A percentile compares a stretch with the other conserved stretches of the same genome.
These are phyloP conservation scores for Euplagia quadripunctaria DNA, from an alignment of 2,888 invertebrate species.

Conservation along the genomic window DNA sequence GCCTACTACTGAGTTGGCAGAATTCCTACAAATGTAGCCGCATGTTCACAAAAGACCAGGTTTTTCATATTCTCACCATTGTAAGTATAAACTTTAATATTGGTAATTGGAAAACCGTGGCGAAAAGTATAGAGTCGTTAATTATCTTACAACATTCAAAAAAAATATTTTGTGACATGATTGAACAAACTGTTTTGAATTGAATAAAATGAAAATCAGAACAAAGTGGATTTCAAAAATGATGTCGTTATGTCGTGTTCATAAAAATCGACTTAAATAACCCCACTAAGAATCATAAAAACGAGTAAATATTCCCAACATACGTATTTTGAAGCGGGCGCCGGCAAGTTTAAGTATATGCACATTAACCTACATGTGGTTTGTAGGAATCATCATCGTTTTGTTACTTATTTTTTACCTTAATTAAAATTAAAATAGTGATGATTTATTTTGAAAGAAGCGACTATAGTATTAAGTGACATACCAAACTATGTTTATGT, in stretches of 20 bases:
- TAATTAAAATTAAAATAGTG: too few species aligned
- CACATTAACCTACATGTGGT: neutral
- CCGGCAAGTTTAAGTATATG: neutral
- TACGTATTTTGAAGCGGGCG: neutral
- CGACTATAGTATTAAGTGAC: too few species aligned
- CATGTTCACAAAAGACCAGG: neutral
- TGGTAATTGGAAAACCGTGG: neutral
- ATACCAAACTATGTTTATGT: too few species aligned
- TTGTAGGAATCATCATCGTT: neutral
- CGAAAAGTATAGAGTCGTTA: neutral
- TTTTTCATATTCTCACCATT: neutral
- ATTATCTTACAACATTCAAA: neutral
- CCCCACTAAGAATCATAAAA: neutral
- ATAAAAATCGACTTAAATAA: neutral
- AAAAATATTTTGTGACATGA: neutral
- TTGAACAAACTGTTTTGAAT: neutral
- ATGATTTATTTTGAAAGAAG: too few species aligned
- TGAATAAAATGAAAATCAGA: neutral
- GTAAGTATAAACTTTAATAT: neutral
- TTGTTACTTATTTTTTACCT: too few species aligned
- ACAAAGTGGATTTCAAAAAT: neutral
- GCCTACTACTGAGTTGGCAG: constrained; percentile 52
- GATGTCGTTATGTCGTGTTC: neutral
- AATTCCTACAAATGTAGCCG: constrained; percentile 37
- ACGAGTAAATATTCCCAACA: neutral